Percentiles rank a stretch among this genome's conserved stretches.
These are phyloP conservation scores for Camptogramma bilineatum DNA, from an alignment of 2,888 invertebrate genomes.

Conservation along the genomic window DNA sequence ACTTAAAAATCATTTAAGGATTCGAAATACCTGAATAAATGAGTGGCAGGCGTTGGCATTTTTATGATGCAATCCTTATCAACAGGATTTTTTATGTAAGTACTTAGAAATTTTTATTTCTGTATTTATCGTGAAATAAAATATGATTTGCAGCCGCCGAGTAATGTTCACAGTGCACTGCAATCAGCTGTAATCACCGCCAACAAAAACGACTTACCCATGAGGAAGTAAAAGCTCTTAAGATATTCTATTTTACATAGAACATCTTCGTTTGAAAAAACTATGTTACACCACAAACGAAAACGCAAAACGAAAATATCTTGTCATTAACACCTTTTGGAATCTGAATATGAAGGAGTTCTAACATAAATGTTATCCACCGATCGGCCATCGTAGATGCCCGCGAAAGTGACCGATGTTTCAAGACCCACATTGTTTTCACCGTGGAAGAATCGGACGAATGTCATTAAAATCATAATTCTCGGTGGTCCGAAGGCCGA, in stretches of 20 bases:
- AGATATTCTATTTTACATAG: constrained; percentile 11
- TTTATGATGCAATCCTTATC: too few species aligned
- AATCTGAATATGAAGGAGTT: constrained; percentile 13
- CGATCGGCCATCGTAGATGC: constrained; percentile 36
- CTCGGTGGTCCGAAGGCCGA: constrained; percentile 83
- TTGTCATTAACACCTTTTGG: constrained; percentile 24
- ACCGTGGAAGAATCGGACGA: constrained; percentile 78
- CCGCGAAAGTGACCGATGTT: constrained; percentile 71
- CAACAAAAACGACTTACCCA: constrained; percentile 27
- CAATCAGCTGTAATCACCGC: constrained; percentile 30
- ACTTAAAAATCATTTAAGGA: too few species aligned
- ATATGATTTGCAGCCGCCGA: neutral
- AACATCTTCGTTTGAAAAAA: constrained; percentile 5
- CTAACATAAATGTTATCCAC: constrained; percentile 14
- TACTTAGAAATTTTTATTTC: neutral
- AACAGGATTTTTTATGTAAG: too few species aligned
- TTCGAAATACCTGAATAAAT: too few species aligned
- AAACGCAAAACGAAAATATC: constrained; percentile 13
- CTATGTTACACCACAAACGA: neutral
- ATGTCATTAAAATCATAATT: constrained; percentile 85
- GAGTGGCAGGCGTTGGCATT: too few species aligned
- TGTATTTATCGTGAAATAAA: neutral
- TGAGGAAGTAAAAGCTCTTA: constrained; percentile 22
- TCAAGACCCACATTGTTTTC: constrained; percentile 80
- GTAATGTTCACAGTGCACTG: constrained; percentile 14